Conservation (phyloP, 2,888 invertebrate species). For the Endomychus coccineus region DNA sequence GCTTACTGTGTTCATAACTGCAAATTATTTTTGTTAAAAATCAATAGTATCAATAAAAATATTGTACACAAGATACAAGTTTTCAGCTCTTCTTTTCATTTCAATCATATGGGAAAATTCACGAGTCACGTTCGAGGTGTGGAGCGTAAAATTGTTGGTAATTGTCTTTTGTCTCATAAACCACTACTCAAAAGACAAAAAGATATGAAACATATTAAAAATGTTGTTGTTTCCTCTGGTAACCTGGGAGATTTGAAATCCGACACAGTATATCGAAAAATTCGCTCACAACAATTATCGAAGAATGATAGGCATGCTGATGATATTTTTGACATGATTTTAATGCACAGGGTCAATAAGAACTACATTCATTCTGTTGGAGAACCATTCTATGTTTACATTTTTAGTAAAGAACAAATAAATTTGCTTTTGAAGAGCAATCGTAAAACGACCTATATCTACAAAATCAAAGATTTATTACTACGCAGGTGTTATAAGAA, state of each 20-base stretch:
- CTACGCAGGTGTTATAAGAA: no score
- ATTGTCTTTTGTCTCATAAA: not conserved
- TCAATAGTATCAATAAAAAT: no score
- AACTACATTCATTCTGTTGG: not conserved
- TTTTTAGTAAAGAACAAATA: constrained; percentile 2
- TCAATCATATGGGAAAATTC: constrained; percentile 3
- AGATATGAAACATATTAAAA: not conserved
- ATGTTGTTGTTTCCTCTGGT: not conserved
- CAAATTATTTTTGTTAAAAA: no score
- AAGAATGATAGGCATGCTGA: constrained; percentile 2
- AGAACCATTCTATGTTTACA: constrained; percentile 1
- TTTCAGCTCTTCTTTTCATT: constrained; percentile 1
- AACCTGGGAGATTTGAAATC: not conserved
- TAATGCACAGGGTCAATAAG: constrained; percentile 1
- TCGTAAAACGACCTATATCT: no score
- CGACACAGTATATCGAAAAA: constrained; percentile 3
- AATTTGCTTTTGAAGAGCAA: not conserved
- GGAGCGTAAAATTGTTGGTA: constrained; percentile 3
- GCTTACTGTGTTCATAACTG: constrained; percentile 2
- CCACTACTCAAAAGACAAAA: constrained; percentile 2
- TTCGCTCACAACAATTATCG: not conserved
- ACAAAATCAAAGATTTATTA: no score
- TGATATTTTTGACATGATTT: constrained; percentile 3
- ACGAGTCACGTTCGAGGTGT: not conserved
- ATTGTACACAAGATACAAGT: not conserved